Base-by-base conservation (phyloP, 2,797 vertebrate genomes). In the Holocentrus rufus region DNA sequence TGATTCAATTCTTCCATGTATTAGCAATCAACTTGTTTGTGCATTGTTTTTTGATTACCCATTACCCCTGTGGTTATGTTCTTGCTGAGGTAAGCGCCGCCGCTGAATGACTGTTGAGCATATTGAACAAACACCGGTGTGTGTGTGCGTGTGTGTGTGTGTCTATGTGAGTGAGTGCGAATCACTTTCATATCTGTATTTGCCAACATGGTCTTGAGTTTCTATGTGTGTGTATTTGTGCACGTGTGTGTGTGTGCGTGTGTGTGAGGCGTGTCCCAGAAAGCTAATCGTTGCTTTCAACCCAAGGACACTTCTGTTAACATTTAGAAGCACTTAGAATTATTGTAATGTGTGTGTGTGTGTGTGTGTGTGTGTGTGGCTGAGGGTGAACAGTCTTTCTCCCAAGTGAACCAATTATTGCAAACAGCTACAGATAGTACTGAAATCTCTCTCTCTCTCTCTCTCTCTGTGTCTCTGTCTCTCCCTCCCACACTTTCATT, bases 331-430 rank as follows among this genome's bases (percentile, higher is more conserved):
- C 67, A 77, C 27, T 74, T 63, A 14, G 44, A 17, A 18, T 62
- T 69, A 58, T 56, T 62, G 4, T 44, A 46, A 1, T 63, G 50
- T 59, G 62, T 46, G 30, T 50, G 25, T 27, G 25, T 27, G 25
- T 27, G 25, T 59, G 62, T 46, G 30, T 50, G 25, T 27, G 25
- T 27, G 25, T 27, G 25, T 50, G 42, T 59, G 2, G 22, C 18
- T 44, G 7, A 23, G 4, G 9, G 54, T 52, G 54, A 71, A n/a
- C 22, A 64, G 34, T 58, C 27, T 54, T 57, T 71, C 70, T 82
- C 77, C 70, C 69, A 70, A 70, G 58, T 69, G 74, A 79, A 57
- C 60, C 69, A 82, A 86, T 88, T 73, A 83, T 49, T 0, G 46
- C 53, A 65, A 75, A 52, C 58, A 78, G 55, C 69, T 76, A 68